Conservation (phyloP, 2,888 invertebrate species). For the Hemistola chrysoprasaria region DNA sequence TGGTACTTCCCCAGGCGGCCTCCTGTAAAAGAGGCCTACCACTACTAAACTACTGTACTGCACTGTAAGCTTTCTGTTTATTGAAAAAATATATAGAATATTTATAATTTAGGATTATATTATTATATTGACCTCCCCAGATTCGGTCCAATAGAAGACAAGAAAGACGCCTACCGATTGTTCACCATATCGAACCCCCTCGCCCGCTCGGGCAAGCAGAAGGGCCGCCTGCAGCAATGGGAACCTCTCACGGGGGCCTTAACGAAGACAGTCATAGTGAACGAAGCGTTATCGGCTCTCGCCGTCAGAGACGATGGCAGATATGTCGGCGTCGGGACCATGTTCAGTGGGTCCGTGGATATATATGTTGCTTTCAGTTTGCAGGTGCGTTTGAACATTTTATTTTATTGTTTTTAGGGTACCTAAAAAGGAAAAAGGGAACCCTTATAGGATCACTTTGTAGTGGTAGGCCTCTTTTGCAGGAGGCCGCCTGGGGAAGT, state of each 20-base stretch:
- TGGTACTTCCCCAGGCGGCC: too few species aligned
- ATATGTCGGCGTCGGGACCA: conserved; percentile 95
- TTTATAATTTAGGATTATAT: too few species aligned
- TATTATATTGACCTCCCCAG: too few species aligned
- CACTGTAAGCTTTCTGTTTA: too few species aligned
- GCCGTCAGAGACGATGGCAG: conserved; percentile 95
- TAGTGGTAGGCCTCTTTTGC: too few species aligned
- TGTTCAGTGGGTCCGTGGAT: conserved; percentile 95
- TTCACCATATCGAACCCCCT: conserved; percentile 92
- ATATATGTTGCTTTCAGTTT: conserved; percentile 96
- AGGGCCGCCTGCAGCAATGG: conserved; percentile 92
- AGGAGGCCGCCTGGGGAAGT: too few species aligned
- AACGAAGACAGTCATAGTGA: conserved; percentile 81
- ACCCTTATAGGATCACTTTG: too few species aligned
- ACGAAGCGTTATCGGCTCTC: conserved; percentile 91
- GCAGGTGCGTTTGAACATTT: conserved; percentile 79
- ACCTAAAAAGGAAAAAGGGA: too few species aligned
- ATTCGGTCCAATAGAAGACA: conserved; percentile 88
- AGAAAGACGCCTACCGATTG: conserved; percentile 84
- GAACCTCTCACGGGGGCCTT: conserved; percentile 77
- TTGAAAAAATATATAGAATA: too few species aligned
- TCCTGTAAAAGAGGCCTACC: too few species aligned
- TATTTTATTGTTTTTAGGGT: too few species aligned
- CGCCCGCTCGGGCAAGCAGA: conserved; percentile 86
- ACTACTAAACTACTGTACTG: too few species aligned